Base-by-base conservation (phyloP, 2,797 vertebrate species). In the Acanthis flammea region DNA sequence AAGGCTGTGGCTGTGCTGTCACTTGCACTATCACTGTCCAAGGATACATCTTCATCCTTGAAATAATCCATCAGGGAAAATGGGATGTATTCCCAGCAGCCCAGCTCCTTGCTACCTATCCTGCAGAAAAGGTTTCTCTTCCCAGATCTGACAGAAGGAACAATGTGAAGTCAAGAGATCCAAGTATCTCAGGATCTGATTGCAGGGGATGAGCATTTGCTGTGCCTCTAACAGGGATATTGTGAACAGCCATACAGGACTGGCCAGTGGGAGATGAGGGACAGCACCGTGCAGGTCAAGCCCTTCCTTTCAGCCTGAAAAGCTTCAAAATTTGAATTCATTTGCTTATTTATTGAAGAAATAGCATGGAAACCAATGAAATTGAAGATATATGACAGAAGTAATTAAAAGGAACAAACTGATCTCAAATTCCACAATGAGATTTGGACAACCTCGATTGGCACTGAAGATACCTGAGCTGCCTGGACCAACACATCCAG, bases 171-270 rank as follows among this genome's bases (percentile, higher is more conserved):
- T 10, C 41, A 87, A 54, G 51, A 75, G 39, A 47, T 33, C 66
- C 19, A 73, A 88, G 28, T 12, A 76, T 16, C 58, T 73, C 33
- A 72, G 39, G 60, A 70, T 39, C 30, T 76, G 70, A 62, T 0
- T 44, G 67, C 33, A 51, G 31, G 21, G 58, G 58, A 73, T 18
- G 30, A 73, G 28, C 24, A n/a, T 23, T 55, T 55, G 48, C 10
- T 4, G 1, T 19, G 44, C 9, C 76, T 81, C 1, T 14, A 51
- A 25, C 65, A 60, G 60, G 81, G 47, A 51, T 22, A 15, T 1
- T 10, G 16, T 21, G 9, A 90, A n/a, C 10, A 31, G 47, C 0
- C 0, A 44, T 0, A 5, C 1, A 70, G 83, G 25, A 62, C 8
- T 7, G 47, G 39, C 39, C 66, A 23, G 45, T 4, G 39, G 72